Base-by-base conservation (phyloP, 1,140 invertebrate species). In the Diachasma alloeum region DNA sequence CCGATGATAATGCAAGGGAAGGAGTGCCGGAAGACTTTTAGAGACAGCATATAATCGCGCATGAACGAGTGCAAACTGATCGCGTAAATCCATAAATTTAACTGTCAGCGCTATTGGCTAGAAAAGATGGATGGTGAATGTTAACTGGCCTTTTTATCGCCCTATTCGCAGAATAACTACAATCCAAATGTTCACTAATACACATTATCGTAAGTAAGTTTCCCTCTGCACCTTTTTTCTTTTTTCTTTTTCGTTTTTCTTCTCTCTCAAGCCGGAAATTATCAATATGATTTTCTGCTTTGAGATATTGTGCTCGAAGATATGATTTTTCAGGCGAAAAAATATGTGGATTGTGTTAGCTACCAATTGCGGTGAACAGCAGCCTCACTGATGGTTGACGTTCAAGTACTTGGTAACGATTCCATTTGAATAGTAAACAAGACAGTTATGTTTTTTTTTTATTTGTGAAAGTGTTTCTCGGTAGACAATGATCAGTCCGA, bases 381-480 rank as follows among this genome's bases (percentile, higher is more conserved):
- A 56, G 48, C 48, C 48, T 56, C 39, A 8, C 11, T 8, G 44
- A 11, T 46, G 48, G 48, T 19, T 17, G 17, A 53, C 17, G 17
- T 19, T 53, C 48, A 53, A 53, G 48, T 53, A 17, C 48, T 15
- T 53, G 48, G 15, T 31, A 63, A 63, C 59, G 8, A 63, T 63
- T 63, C 59, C 19, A 63, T 19, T 24, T 24, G 11, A 63, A 63
- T 31, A 26, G 59, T 26, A 63, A 63, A 63, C 24, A 63, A 63
- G 59, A 63, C 24, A 19, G 59, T 26, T 63, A 4, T 26, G 22
- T 63, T 6, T 10, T 63, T 63, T 56, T 63, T 63, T 63, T 24
- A 11, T 26, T 63, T 31, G 68, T 71, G 78, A 79, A 79, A 79
- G 74, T 67, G 74, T 74, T 79, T 79, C 78, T 79, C 48, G 75